These are phyloP conservation scores for Axis porcinus DNA, from an alignment of 2,113 vertebrate species.

Conservation along the genomic window DNA sequence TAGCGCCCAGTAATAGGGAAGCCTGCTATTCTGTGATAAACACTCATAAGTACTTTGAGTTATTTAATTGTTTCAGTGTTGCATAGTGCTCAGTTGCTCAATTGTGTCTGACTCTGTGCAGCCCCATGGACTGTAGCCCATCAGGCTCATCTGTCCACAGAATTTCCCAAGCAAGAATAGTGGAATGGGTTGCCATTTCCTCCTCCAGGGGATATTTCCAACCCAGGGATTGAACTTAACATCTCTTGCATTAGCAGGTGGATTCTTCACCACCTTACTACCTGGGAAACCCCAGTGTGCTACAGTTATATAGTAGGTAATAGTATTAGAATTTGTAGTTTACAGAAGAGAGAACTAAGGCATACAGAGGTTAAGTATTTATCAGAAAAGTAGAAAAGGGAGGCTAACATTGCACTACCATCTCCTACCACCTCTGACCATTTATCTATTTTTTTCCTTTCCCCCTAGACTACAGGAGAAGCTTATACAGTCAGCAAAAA, in stretches of 20 bases:
- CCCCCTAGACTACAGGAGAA: background rate
- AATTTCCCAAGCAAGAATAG: background rate
- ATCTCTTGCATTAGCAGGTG: background rate
- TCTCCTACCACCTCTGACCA: background rate
- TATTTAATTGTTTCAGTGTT: fast-evolving
- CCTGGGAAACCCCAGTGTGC: background rate
- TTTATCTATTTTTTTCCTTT: background rate
- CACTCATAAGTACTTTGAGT: background rate
- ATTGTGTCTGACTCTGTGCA: background rate
- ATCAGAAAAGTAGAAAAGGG: background rate
- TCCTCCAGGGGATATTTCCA: background rate
- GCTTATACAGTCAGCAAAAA: background rate
- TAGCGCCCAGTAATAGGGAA: background rate
- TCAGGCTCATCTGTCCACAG: background rate
- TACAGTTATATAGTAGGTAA: background rate
- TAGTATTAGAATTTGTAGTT: background rate
- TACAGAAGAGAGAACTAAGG: background rate
- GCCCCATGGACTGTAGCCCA: background rate
- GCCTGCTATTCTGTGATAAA: background rate
- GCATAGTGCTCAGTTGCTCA: background rate
- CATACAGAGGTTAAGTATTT: background rate
- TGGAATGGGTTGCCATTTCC: background rate
- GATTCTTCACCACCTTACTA: background rate
- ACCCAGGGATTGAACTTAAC: background rate
- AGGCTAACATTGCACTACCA: background rate